Percentiles rank a stretch among this genome's conserved stretches.
phyloP scores from a whole-genome alignment of 2,113 vertebrate species.

The Hemicordylus capensis region DNA sequence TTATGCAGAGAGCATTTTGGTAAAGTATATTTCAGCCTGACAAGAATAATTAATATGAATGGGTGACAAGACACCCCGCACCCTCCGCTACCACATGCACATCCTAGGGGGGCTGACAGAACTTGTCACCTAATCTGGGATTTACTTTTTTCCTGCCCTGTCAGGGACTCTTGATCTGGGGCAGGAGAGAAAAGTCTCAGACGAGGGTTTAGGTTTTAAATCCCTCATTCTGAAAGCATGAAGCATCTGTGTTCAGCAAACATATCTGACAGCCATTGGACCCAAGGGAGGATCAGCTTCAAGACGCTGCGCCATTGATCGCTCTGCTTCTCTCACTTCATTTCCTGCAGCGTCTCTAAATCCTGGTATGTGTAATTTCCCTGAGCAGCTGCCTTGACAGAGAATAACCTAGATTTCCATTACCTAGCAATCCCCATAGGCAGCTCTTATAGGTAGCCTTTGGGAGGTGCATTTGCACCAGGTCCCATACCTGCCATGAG shows the following conservation, averaged over 20 bases:
- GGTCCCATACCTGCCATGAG: not conserved
- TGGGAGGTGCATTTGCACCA: too few relatives aligned
- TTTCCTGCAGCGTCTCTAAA: conserved; percentile 23
- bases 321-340: conserved; percentile 24
- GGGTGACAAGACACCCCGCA: not conserved
- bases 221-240: conserved; percentile 36
- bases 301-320: conserved; percentile 35
- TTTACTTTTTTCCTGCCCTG: conserved; percentile 41
- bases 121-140: not conserved
- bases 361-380: conserved; percentile 38
- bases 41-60: not conserved
- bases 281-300: conserved; percentile 47
- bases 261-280: conserved; percentile 36
- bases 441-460: not conserved
- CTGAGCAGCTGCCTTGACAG: conserved; percentile 16
- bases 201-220: conserved; percentile 44
- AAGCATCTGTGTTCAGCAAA: not conserved
- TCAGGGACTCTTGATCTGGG: conserved; percentile 15
- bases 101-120: conserved; percentile 22
- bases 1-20: not conserved
- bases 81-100: not conserved
- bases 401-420: not conserved
- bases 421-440: conserved; percentile 2
- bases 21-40: conserved; percentile 12
- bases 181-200: conserved; percentile 29